Evolutionary conservation across 2,113 vertebrate genomes (phyloP), one percentile per base, ranked within the genome.

Genomic region (Lates calcarifer): DNA sequence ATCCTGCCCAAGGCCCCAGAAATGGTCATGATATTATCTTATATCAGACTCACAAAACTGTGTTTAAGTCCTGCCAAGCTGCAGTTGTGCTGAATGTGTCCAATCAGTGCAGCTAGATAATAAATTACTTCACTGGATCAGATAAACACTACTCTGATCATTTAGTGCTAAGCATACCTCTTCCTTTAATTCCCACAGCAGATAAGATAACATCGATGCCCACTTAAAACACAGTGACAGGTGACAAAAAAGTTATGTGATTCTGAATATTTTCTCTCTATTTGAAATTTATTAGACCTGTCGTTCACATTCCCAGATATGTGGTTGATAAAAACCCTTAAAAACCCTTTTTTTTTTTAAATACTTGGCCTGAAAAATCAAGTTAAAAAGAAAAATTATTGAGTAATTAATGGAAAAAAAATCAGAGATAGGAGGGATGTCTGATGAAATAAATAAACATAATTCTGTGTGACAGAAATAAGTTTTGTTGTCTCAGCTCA

Each of bases 81-180:
- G 26, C 39, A 72, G 20, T 3, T 6, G 7, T 20, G 53, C 8
- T 11, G 5, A 3, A 33, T 22, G 0, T 49, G 24, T 68, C 4
- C 26, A 75, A 79, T 64, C 75, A 71, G 1, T 72, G 43, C 55
- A 9, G 22, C n/a, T n/a, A 12, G 61, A 63, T 80, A 76, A 84
- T 85, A 28, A 81, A 28, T 84, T 65, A 71, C 71, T 53, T 47
- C 29, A 17, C 47, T 61, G 15, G 6, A 3, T 26, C 26, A 72
- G 68, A 77, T 71, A 83, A 82, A 73, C 15, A 33, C 20, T 13
- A 31, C 9, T 24, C 0, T 74, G 12, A 56, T 71, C 68, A 60
- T 71, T 81, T 69, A 26, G 84, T 75, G 3, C 56, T 29, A 57
- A 31, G 65, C 26, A 17, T 41, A 17, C 0, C 8, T 43, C 14